Evolutionary conservation across 2,113 vertebrate genomes (phyloP).

Genomic region (Apteryx mantelli): DNA sequence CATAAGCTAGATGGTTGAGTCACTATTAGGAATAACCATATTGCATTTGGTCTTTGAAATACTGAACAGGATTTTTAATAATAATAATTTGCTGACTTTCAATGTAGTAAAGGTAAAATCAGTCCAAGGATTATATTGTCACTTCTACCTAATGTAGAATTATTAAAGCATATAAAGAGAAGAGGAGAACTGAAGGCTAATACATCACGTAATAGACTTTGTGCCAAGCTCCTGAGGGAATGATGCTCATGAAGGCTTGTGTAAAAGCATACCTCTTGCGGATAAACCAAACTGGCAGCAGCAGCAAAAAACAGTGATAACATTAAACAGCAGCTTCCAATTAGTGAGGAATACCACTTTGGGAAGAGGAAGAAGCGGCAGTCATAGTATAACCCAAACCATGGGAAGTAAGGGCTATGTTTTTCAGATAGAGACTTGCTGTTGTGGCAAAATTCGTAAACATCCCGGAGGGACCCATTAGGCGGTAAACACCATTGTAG

Average conservation of each 20-base stretch:
- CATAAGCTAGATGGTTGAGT: neutral
- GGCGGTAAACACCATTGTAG: neutral
- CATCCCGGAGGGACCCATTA: conserved; percentile 45
- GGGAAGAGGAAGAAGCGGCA: neutral
- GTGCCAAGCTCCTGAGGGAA: conserved; percentile 18
- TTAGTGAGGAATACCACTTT: neutral
- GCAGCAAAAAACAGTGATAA: neutral
- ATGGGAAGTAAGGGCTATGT: neutral
- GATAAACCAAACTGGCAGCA: neutral
- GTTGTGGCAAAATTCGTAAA: neutral
- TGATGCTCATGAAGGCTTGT: neutral
- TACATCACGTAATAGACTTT: conserved; percentile 55
- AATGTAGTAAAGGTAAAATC: neutral
- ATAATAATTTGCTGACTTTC: neutral
- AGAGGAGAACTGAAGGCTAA: conserved; percentile 9
- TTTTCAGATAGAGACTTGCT: neutral
- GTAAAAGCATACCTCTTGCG: neutral
- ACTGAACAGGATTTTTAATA: neutral
- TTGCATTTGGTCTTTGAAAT: neutral
- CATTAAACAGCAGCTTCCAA: neutral
- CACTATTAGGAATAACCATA: neutral
- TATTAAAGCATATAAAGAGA: conserved; percentile 41
- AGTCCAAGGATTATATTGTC: conserved; percentile 45
- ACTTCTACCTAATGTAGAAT: conserved; percentile 51
- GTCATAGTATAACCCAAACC: neutral